These are phyloP conservation scores for Panopea generosa DNA, from an alignment of 2,888 invertebrate species.

Conservation along the genomic window DNA sequence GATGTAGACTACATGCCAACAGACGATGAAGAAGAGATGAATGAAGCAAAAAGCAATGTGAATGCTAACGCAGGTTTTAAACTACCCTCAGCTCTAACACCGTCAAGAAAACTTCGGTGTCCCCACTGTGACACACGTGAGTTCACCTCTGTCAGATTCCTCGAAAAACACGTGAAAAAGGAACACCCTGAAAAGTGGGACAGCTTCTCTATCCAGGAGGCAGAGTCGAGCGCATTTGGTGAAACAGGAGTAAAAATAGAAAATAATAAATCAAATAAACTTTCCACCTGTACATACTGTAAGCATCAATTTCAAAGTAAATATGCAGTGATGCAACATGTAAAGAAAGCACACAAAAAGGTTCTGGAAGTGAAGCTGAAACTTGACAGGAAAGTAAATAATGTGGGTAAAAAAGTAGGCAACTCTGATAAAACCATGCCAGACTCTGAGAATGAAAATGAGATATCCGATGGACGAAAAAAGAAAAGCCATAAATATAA, in stretches of 20 bases:
- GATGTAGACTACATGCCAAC: slow-evolving; percentile 21
- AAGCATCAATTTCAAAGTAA: slow-evolving; percentile 5
- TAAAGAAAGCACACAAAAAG: not conserved
- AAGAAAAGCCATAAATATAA: not conserved
- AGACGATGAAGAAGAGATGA: slow-evolving; percentile 11
- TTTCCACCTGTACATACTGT: slow-evolving; percentile 23
- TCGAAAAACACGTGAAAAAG: slow-evolving; percentile 29
- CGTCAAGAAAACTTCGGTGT: slow-evolving; percentile 8
- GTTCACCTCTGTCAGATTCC: slow-evolving; percentile 5
- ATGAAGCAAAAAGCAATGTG: not conserved
- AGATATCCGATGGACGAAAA: too few species aligned
- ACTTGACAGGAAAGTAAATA: too few species aligned
- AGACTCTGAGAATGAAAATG: too few species aligned
- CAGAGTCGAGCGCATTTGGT: too few species aligned
- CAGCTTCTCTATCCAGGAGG: not conserved
- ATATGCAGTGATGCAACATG: slow-evolving; percentile 3
- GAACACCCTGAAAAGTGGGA: slow-evolving; percentile 19
- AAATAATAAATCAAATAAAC: too few species aligned
- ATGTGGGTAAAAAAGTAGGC: too few species aligned
- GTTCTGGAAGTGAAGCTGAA: too few species aligned
- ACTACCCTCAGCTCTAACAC: not conserved
- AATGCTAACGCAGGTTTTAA: too few species aligned
- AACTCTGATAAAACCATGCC: too few species aligned
- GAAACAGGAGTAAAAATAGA: not conserved
- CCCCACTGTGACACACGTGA: slow-evolving; percentile 23